phyloP scores from a whole-genome alignment of 2,888 invertebrate species.

The Cerastis leucographa region DNA sequence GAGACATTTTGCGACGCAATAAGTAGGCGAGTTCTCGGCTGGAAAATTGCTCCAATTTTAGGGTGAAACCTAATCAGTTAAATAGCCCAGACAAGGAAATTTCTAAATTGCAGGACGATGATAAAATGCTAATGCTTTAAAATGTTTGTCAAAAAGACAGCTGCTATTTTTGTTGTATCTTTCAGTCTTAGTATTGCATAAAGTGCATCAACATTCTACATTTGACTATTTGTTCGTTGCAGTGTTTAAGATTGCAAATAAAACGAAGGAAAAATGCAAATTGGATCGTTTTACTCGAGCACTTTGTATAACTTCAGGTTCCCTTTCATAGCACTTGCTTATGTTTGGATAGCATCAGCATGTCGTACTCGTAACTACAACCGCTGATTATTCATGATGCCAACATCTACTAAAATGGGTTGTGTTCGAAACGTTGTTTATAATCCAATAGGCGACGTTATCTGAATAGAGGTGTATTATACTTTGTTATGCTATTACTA shows the following conservation, averaged over 20 bases:
- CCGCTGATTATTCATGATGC: slow-evolving; percentile 34
- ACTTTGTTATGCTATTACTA: slow-evolving; percentile 37
- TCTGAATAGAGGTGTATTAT: slow-evolving; percentile 28
- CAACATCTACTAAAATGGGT: slow-evolving; percentile 45
- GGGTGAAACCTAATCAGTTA: slow-evolving; percentile 81
- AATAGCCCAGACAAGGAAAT: slow-evolving; percentile 79
- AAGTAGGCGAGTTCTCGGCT: slow-evolving; percentile 84
- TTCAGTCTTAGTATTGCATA: background rate
- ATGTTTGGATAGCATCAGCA: slow-evolving; percentile 56
- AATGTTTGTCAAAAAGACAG: background rate
- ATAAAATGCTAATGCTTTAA: slow-evolving; percentile 47
- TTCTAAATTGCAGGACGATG: slow-evolving; percentile 62
- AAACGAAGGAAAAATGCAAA: slow-evolving; percentile 19
- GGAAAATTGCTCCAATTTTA: slow-evolving; percentile 87
- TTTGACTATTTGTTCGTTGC: background rate
- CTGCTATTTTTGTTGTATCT: slow-evolving; percentile 8
- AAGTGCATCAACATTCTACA: background rate
- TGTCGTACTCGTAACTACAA: slow-evolving; percentile 46
- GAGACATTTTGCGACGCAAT: slow-evolving; percentile 85
- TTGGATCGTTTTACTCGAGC: slow-evolving; percentile 16
- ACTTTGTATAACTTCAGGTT: slow-evolving; percentile 49
- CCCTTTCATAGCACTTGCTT: slow-evolving; percentile 23
- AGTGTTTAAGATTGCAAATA: slow-evolving; percentile 11
- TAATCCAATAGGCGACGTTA: slow-evolving; percentile 45
- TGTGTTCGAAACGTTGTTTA: slow-evolving; percentile 46